Base-by-base conservation (phyloP, 2,888 invertebrate genomes). In the Cactoblastis cactorum region DNA sequence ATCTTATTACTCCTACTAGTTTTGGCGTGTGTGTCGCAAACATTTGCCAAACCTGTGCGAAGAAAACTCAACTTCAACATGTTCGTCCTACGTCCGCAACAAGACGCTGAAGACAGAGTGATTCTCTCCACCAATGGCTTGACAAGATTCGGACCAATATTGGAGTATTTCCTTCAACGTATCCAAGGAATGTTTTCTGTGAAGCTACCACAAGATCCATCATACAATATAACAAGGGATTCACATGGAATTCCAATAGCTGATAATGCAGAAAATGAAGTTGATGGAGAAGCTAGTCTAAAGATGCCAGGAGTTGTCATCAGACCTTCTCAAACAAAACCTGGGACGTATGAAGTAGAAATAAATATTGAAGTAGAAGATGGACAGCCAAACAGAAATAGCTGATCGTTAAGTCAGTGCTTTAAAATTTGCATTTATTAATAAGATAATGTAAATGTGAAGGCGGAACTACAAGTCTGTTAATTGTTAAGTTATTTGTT, bases 161-260 rank as follows among this genome's bases (percentile, higher is more conserved):
- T 93, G 38, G 93, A 93, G 67, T 85, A 88, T 53, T 67, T 93
- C 14, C 83, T 92, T 8, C 93, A 93, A 65, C 83, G 91, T 52
- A 87, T 93, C 49, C 93, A 93, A 71, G 83, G 91, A 3, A 90
- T 91, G 57, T 92, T 91, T 69, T 93, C 93, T 0, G 87, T 91
- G 11, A 92, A 92, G 61, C 80, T 89, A 49, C 83, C 91, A 49
- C 86, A 89, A 28, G 15, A 43, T 14, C 43, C 43, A 32, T 9
- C 28, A 3, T 28, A 11, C 6, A 8, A 43, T 14, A 17, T 14
- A 8, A 1, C 1, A 9, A 4, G 11, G 3, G 11, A 32, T 11
- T 1, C 2, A 6, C 11, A 43, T 11, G 3, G 14, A 0, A 9
- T 43, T 6, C 43, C 15, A 1, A 28, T 28, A 1, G 43, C 11